These are phyloP conservation scores for Deilephila elpenor DNA, from an alignment of 2,888 invertebrate species.

Conservation along the genomic window DNA sequence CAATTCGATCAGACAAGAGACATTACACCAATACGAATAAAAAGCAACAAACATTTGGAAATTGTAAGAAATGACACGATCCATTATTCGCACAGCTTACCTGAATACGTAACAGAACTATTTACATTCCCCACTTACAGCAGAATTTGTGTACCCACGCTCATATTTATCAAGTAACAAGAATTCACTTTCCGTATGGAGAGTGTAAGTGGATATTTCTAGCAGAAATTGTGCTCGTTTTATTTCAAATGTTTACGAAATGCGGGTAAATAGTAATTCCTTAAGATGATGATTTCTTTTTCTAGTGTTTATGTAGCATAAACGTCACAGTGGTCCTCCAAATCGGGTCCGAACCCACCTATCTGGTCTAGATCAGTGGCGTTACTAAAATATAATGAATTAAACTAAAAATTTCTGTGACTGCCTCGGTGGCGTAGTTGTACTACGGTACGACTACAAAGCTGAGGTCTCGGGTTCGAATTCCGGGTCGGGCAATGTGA, in stretches of 20 bases:
- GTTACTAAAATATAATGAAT: no score
- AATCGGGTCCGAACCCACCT: no score
- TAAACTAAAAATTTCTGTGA: no score
- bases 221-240: slow-evolving; percentile 10
- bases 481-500: no score
- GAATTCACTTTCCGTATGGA: slow-evolving; percentile 26
- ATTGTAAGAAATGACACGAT: background rate
- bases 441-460: no score
- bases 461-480: no score
- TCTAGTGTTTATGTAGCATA: background rate
- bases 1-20: background rate
- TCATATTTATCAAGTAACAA: background rate
- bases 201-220: slow-evolving; percentile 23
- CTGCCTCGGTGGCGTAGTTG: no score
- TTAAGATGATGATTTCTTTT: background rate
- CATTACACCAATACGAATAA: background rate
- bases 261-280: background rate
- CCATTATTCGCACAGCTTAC: slow-evolving; percentile 25
- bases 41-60: background rate
- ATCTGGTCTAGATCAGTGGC: no score
- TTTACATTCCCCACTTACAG: slow-evolving; percentile 14
- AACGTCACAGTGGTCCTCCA: background rate
- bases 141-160: slow-evolving; percentile 19
- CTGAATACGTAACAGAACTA: slow-evolving; percentile 29
- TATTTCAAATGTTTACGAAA: slow-evolving; percentile 18